phyloP scores from a whole-genome alignment of 2,888 invertebrate genomes.

The Macropis europaea region DNA sequence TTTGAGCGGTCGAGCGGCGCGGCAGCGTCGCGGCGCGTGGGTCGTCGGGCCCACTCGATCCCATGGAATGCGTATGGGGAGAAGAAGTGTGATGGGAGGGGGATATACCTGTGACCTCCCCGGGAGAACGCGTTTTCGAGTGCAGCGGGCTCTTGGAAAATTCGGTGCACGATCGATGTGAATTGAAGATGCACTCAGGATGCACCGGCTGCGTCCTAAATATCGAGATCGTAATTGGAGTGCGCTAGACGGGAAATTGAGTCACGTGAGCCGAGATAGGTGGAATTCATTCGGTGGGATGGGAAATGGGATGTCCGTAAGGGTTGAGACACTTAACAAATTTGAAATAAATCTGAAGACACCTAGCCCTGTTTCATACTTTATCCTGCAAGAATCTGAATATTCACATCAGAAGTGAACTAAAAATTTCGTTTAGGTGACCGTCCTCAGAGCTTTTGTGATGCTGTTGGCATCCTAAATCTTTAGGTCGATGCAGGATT shows the following conservation, averaged over 20 bases:
- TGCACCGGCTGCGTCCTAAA: neutral
- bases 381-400: too few relatives aligned
- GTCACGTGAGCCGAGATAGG: neutral
- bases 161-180: neutral
- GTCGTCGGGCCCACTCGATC: constrained; percentile 44
- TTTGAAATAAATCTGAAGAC: too few relatives aligned
- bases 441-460: too few relatives aligned
- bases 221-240: constrained; percentile 32
- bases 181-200: neutral
- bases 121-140: constrained; percentile 6
- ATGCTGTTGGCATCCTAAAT: too few relatives aligned
- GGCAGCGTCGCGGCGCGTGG: constrained; percentile 71
- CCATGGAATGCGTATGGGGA: constrained; percentile 46
- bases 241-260: constrained; percentile 8
- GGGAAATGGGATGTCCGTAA: too few relatives aligned
- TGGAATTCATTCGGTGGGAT: neutral
- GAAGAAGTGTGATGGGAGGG: constrained; percentile 38
- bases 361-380: too few relatives aligned
- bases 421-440: too few relatives aligned
- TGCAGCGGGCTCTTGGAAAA: constrained; percentile 16
- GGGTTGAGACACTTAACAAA: too few relatives aligned
- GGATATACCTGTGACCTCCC: constrained; percentile 27
- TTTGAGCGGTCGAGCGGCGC: constrained; percentile 64
- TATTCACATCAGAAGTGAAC: too few relatives aligned
- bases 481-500: too few relatives aligned